Evolutionary conservation across 92 coral and sea anemone species (phyloP).

Genomic region (Bergia sp.): DNA sequence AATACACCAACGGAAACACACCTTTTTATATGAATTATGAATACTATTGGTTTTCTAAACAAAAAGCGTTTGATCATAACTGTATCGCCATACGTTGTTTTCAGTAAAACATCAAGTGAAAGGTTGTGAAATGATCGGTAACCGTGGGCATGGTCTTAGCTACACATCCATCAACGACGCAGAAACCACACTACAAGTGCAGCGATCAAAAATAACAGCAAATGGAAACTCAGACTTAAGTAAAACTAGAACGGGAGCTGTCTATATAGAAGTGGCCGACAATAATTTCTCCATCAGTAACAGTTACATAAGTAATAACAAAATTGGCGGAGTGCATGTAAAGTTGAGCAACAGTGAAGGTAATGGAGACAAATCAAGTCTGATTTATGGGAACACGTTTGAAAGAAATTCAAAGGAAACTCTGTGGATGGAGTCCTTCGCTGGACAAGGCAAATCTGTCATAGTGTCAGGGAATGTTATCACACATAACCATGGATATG

Average conservation of each 20-base stretch:
- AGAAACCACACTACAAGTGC: not conserved
- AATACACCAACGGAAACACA: too few relatives aligned
- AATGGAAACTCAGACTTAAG: constrained; percentile 13
- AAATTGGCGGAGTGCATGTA: constrained; percentile 54
- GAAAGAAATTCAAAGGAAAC: constrained; percentile 53
- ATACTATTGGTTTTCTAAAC: too few relatives aligned
- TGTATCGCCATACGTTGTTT: not conserved
- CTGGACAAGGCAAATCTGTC: constrained; percentile 11
- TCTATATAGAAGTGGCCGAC: constrained; percentile 49
- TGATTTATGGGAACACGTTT: constrained; percentile 61
- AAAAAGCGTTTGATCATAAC: too few relatives aligned
- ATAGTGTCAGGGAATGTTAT: constrained; percentile 45
- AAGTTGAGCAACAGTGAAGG: constrained; percentile 50
- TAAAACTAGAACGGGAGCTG: constrained; percentile 24
- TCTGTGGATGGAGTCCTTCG: constrained; percentile 4
- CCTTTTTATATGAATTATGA: too few relatives aligned
- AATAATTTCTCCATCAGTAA: constrained; percentile 43
- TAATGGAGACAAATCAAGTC: constrained; percentile 12
- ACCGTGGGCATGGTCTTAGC: constrained; percentile 36
- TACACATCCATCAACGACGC: constrained; percentile 43
- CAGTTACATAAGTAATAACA: constrained; percentile 55
- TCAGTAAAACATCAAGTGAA: constrained; percentile 45
- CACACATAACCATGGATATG: constrained; percentile 54
- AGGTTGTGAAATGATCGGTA: constrained; percentile 41
- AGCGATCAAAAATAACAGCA: constrained; percentile 39